Evolutionary conservation across 2,113 vertebrate species (phyloP), one percentile per base, ranked within the genome.

Genomic region (Arizona elegans): DNA sequence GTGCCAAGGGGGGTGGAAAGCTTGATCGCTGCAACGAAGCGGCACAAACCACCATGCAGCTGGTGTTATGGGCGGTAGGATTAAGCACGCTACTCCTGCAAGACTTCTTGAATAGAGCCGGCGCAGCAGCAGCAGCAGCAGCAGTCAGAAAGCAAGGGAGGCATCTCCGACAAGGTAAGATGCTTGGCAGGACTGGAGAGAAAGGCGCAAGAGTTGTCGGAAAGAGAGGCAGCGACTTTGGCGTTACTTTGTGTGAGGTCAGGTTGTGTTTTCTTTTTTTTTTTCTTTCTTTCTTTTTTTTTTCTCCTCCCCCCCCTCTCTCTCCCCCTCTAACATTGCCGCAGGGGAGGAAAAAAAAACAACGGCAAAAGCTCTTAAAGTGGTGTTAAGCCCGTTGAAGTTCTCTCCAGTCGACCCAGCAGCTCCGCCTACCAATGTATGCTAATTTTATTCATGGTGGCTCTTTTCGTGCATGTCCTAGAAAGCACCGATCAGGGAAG

Each of bases 21-120:
- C 95, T 95, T 96, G 97, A 96, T 96, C 95, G 97, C 96, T 94
- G 95, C 95, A 85, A 95, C 97, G 97, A 97, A 95, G n/a, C 95
- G 92, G 94, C 95, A 92, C 94, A 91, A 95, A 99, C 98, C 98
- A 99, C 97, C 99, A 99, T 99, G 99, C 98, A 98, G 98, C 98
- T 98, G 97, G 98, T 98, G 98, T 97, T 98, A 96, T 98, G 98
- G 99, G 98, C 98, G 97, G 97, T 98, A 97, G 97, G 97, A 96
- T 97, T 99, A 96, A 98, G 98, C 95, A 97, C 97, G 94, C 97
- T 99, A 92, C 98, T 98, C 94, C 56, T 90, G 97, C 97, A 97
- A 95, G 98, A 98, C 97, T 97, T 98, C 95, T 97, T 98, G 95
- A 97, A 97, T 96, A 97, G 97, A 96, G 96, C 97, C 95, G 95